Base-by-base conservation (phyloP, 2,113 vertebrate species). In the Bombycilla garrulus region DNA sequence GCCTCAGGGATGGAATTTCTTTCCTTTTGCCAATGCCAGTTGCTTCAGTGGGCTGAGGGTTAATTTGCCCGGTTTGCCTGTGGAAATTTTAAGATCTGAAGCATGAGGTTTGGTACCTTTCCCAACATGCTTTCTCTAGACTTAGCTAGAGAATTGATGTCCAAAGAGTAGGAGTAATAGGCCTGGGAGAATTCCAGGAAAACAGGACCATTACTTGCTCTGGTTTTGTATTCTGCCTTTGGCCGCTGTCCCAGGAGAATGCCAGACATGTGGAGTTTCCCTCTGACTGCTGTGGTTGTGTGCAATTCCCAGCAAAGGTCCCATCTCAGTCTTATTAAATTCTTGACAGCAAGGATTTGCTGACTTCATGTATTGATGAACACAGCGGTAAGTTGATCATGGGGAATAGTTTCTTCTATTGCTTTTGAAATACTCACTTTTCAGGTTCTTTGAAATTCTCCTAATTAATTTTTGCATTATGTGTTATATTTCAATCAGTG, bases 391-490 rank as follows among this genome's bases (percentile, higher is more conserved):
- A 67, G 85, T 72, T 67, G 65, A 50, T 94, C 44, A 38, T 11
- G 65, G 56, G 69, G 66, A 93, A 71, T 87, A 56, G 74, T 87
- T 89, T 58, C 65, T 94, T 91, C 74, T 76, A 38, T 56, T 64
- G 53, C 81, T 82, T 93, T 94, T 80, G 79, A 73, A 70, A 90
- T 56, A 70, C 72, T 84, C 77, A 73, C 76, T 86, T 90, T 92
- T 74, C 15, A 20, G 66, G 67, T 70, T 88, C 74, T 57, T 42
- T 11, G 7, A 19, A 53, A 70, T 65, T 62, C 86, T 88, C 50
- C 53, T 88, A 76, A 93, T 94, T 92, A 76, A 54, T 86, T 92
- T 95, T 87, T 82, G 62, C 81, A 79, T 82, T 82, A 54, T 51
- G 40, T 69, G 29, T 76, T 48, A n/a, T 40, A 61, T 85, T 94